A percentile compares a stretch with the other conserved stretches of the same genome.
phyloP scores from a whole-genome alignment of 2,888 invertebrate species.

The Netelia melanura region DNA sequence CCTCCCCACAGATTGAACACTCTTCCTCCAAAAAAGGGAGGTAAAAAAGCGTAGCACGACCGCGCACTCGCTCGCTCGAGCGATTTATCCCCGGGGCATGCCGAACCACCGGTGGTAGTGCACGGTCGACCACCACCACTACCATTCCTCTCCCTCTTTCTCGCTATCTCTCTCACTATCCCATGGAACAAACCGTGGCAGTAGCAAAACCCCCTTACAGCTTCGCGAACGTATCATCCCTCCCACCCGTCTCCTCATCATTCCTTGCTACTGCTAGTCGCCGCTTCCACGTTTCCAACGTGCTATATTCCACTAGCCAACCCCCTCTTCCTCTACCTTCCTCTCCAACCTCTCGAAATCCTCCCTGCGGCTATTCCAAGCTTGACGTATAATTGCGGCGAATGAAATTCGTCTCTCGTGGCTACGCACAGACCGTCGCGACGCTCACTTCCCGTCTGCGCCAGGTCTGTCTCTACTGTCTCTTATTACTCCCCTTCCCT shows the following conservation, averaged over 20 bases:
- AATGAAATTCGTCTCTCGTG: conserved; percentile 77
- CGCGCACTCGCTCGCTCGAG: conserved; percentile 59
- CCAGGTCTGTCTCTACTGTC: conserved; percentile 27
- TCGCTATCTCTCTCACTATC: conserved; percentile 7
- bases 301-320: conserved; percentile 1
- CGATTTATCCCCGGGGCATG: conserved; percentile 70
- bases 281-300: conserved; percentile 38
- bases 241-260: conserved; percentile 45
- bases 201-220: conserved; percentile 48
- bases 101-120: conserved; percentile 60
- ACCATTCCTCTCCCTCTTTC: background rate
- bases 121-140: conserved; percentile 45
- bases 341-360: conserved; percentile 21
- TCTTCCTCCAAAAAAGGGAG: conserved; percentile 69
- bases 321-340: background rate
- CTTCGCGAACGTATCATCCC: conserved; percentile 47
- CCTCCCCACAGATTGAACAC: conserved; percentile 77
- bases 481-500: conserved; percentile 14
- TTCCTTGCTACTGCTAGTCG: conserved; percentile 36
- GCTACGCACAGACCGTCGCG: conserved; percentile 56
- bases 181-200: background rate
- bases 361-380: conserved; percentile 25
- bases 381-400: conserved; percentile 75
- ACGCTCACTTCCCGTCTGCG: conserved; percentile 48
- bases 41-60: conserved; percentile 64